Base-by-base conservation (phyloP, 2,113 vertebrate genomes). In the Cebus imitator region DNA sequence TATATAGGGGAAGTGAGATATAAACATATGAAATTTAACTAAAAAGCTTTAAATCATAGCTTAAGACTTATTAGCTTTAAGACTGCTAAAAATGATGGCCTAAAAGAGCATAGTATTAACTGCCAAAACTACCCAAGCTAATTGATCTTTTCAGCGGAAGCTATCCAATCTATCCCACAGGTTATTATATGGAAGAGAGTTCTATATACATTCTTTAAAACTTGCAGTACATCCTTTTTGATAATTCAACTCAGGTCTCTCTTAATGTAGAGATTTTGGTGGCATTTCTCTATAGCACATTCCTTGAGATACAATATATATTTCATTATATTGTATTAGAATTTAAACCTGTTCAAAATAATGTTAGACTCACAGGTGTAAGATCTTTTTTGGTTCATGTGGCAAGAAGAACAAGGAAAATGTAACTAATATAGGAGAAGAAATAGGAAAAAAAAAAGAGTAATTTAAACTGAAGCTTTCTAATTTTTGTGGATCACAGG, bases 91-190 rank as follows among this genome's bases (percentile, higher is more conserved):
- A 84, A 76, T 27, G 32, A 66, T 86, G 48, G 2, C 30, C 48
- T 16, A 76, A 75, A 6, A 91, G 32, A 72, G 12, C 73, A 43
- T 84, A 30, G 57, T 91, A 88, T 75, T 73, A 93, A 85, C 3
- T 73, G 23, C 16, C 66, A 88, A 94, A 96, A 72, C 35, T 57
- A 94, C 90, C 80, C 45, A 93, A 48, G 79, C 30, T 58, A 73
- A n/a, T 48, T 84, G 23, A 68, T 88, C 35, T 91, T 85, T 89
- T 66, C 61, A 83, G 84, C 61, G 45, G 27, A 87, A 73, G 40
- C 8, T 64, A 64, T 45, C 43, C 21, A 50, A 6, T 75, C 48
- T 90, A 70, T 48, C 1, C 13, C 6, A 16, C 61, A 55, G 18
- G 78, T 68, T 48, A 27, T 37, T 45, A n/a, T 25, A 32, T 37